These are phyloP conservation scores for Syngnathus floridae DNA, from an alignment of 2,113 vertebrate species.

Conservation along the genomic window DNA sequence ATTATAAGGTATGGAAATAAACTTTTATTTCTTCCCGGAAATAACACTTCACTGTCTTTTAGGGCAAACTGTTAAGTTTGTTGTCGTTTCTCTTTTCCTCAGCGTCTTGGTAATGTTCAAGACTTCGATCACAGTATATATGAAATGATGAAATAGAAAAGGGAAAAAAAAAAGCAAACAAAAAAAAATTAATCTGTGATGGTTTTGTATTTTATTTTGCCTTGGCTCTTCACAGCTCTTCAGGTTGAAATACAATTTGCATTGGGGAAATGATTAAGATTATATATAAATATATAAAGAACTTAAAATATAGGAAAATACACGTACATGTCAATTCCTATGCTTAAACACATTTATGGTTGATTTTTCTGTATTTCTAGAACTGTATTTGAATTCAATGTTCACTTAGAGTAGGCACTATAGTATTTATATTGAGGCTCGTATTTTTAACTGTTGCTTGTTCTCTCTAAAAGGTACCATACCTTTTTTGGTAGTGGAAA, in stretches of 20 bases:
- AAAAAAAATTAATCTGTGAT: slow-evolving; percentile 69
- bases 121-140: slow-evolving; percentile 84
- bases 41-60: slow-evolving; percentile 87
- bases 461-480: slow-evolving; percentile 96
- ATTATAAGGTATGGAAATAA: slow-evolving; percentile 84
- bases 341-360: slow-evolving; percentile 99
- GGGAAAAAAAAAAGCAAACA: slow-evolving; percentile 45
- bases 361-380: slow-evolving; percentile 99
- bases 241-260: slow-evolving; percentile 98
- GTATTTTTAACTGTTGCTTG: slow-evolving; percentile 99
- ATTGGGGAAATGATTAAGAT: slow-evolving; percentile 98
- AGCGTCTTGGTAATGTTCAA: slow-evolving; percentile 91
- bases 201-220: slow-evolving; percentile 65
- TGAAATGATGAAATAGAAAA: slow-evolving; percentile 65
- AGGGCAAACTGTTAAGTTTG: slow-evolving; percentile 87
- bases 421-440: slow-evolving; percentile 99
- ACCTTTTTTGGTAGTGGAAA: slow-evolving; percentile 99
- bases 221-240: slow-evolving; percentile 94
- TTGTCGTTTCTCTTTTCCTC: slow-evolving; percentile 78
- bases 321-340: slow-evolving; percentile 99
- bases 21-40: slow-evolving; percentile 63
- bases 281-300: slow-evolving; percentile 92
- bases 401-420: slow-evolving; percentile 99
- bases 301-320: slow-evolving; percentile 99
- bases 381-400: slow-evolving; percentile 99